Evolutionary conservation across 2,797 vertebrate genomes (phyloP).

Genomic region (Hapalemur alaotrensis): DNA sequence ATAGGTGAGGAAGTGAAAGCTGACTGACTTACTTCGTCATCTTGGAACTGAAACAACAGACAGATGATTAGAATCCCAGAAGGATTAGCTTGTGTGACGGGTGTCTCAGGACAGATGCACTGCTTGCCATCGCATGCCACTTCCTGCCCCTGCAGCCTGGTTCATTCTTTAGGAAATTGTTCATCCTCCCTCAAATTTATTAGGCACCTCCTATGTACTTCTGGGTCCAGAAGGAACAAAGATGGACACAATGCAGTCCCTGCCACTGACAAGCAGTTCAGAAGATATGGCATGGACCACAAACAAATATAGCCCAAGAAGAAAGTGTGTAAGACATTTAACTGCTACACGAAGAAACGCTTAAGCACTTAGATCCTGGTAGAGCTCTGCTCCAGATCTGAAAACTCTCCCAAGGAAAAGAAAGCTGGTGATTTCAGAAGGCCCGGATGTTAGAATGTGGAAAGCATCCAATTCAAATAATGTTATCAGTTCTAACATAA

Average conservation of each 20-base stretch:
- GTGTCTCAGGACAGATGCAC: fast-evolving
- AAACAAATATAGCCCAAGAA: neutral
- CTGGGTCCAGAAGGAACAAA: neutral
- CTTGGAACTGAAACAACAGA: neutral
- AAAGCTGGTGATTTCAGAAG: neutral
- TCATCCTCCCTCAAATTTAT: neutral
- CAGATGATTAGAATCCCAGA: neutral
- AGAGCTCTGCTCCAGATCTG: neutral
- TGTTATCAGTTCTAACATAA: constrained; percentile 40
- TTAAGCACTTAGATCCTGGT: neutral
- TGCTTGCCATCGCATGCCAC: neutral
- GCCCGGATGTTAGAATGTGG: neutral
- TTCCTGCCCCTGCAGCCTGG: neutral
- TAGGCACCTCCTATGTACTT: neutral
- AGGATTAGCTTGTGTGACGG: neutral
- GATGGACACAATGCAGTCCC: neutral
- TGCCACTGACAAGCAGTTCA: neutral
- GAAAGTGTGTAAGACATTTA: neutral
- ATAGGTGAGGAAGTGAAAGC: constrained; percentile 38
- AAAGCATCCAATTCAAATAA: constrained; percentile 47
- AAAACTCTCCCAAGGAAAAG: neutral
- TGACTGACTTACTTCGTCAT: neutral
- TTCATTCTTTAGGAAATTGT: neutral
- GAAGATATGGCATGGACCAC: neutral
- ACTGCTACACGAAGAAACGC: neutral